Conservation (phyloP, 2,797 vertebrate species). For the Ceryle rudis region DNA sequence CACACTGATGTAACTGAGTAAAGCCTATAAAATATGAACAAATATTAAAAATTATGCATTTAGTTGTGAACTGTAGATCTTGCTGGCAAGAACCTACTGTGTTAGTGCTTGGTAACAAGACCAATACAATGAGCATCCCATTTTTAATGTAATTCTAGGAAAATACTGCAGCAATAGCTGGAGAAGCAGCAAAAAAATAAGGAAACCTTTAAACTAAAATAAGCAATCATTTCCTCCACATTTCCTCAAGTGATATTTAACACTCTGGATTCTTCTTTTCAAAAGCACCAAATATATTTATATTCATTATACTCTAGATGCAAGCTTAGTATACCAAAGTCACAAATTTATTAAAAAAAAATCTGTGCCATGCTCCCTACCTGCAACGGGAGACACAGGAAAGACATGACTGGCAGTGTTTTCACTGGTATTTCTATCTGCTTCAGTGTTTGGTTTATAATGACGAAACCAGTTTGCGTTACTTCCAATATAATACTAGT, state of each 20-base stretch:
- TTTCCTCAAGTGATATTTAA: neutral
- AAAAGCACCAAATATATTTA: neutral
- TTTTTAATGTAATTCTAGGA: neutral
- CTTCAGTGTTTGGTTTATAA: neutral
- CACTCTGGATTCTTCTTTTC: neutral
- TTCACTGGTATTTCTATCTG: neutral
- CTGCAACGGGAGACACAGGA: neutral
- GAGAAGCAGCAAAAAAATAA: neutral
- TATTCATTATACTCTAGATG: neutral
- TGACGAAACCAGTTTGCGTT: neutral
- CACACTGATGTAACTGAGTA: neutral
- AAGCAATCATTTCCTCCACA: neutral
- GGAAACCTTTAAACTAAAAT: neutral
- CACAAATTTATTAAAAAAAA: neutral
- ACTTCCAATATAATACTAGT: neutral
- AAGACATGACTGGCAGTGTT: neutral
- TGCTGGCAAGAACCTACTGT: neutral
- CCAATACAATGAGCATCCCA: neutral
- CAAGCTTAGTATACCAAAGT: neutral
- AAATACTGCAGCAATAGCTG: neutral
- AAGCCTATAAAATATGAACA: neutral
- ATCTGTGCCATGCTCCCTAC: accelerated
- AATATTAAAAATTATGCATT: neutral
- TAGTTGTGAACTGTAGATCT: neutral
- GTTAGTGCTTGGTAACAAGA: neutral